Percentiles rank a stretch among this genome's conserved stretches.
phyloP scores from a whole-genome alignment of 2,113 vertebrate genomes.

The Clarias batrachus region DNA sequence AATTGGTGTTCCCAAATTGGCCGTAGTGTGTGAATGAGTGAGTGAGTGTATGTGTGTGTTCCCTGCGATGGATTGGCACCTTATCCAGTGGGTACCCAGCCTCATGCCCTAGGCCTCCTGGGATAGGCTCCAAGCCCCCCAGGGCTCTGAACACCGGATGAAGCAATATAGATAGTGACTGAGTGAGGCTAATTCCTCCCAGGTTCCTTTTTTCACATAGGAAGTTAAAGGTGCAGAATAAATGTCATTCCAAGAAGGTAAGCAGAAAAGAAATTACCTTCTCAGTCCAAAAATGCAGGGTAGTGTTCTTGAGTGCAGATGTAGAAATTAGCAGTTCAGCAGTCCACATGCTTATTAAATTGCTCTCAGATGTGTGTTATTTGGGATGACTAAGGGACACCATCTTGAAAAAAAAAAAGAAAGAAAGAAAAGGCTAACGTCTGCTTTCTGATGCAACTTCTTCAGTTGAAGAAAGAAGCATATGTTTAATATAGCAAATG shows the following conservation, averaged over 20 bases:
- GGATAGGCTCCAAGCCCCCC: too few relatives aligned
- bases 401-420: not conserved
- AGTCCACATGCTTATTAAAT: not conserved
- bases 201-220: not conserved
- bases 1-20: too few relatives aligned
- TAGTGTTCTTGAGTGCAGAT: not conserved
- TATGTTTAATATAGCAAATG: not conserved
- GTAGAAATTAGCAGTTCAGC: not conserved
- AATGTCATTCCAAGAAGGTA: not conserved
- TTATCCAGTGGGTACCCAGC: too few relatives aligned
- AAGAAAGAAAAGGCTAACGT: not conserved
- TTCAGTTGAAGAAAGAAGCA: not conserved
- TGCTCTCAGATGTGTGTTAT: constrained; percentile 30
- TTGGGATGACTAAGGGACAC: constrained; percentile 16
- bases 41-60: too few relatives aligned
- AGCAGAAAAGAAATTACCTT: not conserved
- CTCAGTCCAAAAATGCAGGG: not conserved
- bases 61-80: too few relatives aligned
- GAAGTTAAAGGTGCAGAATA: not conserved
- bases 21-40: too few relatives aligned
- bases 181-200: not conserved
- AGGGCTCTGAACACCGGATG: too few relatives aligned
- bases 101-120: too few relatives aligned
- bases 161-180: too few relatives aligned
- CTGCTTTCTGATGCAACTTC: not conserved